Evolutionary conservation across 2,113 vertebrate genomes (phyloP).

Genomic region (Mormoops blainvillei): DNA sequence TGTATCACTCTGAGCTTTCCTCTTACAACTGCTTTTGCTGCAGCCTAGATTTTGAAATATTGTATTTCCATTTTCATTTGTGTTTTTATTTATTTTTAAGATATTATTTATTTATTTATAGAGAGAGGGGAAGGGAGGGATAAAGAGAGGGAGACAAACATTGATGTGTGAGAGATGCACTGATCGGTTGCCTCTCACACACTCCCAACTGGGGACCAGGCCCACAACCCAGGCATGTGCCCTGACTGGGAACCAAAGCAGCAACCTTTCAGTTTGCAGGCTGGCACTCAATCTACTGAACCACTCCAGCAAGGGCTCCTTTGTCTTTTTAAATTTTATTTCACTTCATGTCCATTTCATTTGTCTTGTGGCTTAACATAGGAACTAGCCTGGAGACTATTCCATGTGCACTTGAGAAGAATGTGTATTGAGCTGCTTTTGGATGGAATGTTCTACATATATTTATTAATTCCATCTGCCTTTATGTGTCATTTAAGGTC

Average conservation of each 20-base stretch:
- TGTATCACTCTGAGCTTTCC: background rate
- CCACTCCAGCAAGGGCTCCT: too few relatives aligned
- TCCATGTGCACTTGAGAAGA: background rate
- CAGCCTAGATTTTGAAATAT: background rate
- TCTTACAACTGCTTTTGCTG: background rate
- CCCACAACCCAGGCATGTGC: too few relatives aligned
- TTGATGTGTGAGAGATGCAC: too few relatives aligned
- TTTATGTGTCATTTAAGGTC: background rate
- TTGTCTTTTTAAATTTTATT: background rate
- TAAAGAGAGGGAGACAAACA: too few relatives aligned
- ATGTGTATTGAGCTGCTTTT: background rate
- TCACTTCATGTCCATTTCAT: background rate
- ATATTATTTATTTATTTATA: too few relatives aligned
- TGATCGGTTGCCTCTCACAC: too few relatives aligned
- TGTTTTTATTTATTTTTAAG: too few relatives aligned
- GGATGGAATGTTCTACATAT: background rate
- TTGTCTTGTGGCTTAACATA: background rate
- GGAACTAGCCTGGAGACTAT: background rate
- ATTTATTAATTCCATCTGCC: background rate
- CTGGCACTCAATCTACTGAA: too few relatives aligned
- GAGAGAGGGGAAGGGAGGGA: too few relatives aligned
- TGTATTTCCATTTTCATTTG: background rate
- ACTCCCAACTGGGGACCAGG: too few relatives aligned
- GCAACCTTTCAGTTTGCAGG: too few relatives aligned
- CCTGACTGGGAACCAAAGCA: too few relatives aligned